A percentile compares a stretch with the other conserved stretches of the same genome.
phyloP scores from a whole-genome alignment of 2,113 vertebrate genomes.

The Donacobius atricapilla region DNA sequence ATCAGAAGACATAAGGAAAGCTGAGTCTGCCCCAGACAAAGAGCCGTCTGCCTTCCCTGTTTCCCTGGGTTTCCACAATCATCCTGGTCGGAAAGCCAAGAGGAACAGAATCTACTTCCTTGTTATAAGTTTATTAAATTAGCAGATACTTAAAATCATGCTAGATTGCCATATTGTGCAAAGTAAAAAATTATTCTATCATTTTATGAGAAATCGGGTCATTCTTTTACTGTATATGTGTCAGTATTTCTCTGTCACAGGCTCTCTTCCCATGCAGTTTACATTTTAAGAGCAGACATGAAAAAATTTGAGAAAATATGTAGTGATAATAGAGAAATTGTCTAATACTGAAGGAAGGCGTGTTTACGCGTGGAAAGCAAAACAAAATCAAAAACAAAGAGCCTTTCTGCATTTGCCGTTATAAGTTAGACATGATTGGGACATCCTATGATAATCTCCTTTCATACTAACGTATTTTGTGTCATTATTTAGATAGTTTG shows the following conservation, averaged over 20 bases:
- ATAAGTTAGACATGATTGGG: not conserved
- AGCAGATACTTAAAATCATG: not conserved
- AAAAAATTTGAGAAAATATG: not conserved
- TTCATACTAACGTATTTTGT: not conserved
- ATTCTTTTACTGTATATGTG: not conserved
- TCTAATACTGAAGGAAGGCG: not conserved
- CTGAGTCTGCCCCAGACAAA: not conserved
- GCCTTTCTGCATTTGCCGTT: not conserved
- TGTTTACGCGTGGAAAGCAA: rapidly evolving
- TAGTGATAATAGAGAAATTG: not conserved
- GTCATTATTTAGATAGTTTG: not conserved
- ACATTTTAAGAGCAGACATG: not conserved
- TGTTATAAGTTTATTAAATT: not conserved
- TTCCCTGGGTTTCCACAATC: not conserved
- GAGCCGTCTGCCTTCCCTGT: not conserved
- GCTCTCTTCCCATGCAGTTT: not conserved
- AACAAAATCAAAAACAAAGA: not conserved
- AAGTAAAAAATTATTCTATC: not conserved
- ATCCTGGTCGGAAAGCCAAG: not conserved
- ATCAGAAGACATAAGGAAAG: not conserved
- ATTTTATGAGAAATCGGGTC: not conserved
- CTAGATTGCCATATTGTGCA: not conserved
- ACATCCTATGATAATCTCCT: rapidly evolving
- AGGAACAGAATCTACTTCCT: not conserved
- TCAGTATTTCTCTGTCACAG: not conserved